Evolutionary conservation across 2,888 invertebrate species (phyloP), one percentile per base, ranked within the genome.

Genomic region (Aelia acuminata): DNA sequence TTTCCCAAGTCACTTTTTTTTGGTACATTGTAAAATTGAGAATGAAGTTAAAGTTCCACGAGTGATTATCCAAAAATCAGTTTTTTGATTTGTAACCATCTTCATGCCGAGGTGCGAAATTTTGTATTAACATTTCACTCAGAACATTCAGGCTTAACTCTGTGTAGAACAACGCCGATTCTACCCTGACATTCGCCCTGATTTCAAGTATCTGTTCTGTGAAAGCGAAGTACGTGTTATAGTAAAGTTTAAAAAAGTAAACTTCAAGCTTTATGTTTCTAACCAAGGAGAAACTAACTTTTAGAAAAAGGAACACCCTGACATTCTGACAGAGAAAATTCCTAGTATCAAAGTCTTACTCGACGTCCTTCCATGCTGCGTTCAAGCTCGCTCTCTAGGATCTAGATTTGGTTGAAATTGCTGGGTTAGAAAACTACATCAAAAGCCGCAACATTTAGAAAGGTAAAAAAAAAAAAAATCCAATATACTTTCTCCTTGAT

Each of bases 391-490:
- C 26, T 57, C 26, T 57, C 26, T 13, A 26, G 57, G 57, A 26
- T 57, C n/a, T 57, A 15, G 57, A 26, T 13, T 26, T 26, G 57
- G 53, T 53, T 57, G 26, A 13, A 35, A 31, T 18, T 7, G n/a
- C 20, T 18, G 63, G 20, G 63, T 70, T 70, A 20, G 20, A 35
- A 70, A 35, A 70, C 18, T 35, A 18, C 35, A 70, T 35, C 31
- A 35, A 18, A 70, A 70, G 63, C 63, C 63, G 35, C 63, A 70
- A n/a, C 18, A 22, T 70, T 63, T 63, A 63, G 63, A 70, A 70
- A 70, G 63, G 63, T 70, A 26, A 13, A 26, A 57, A 13, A 57
- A 26, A 26, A 13, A 26, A 57, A 13, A 57, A 26, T 7, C 53
- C 57, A 57, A 57, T 13, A 26, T 35, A 35, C 63, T 70, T 70